Conservation (phyloP, 2,113 vertebrate species). For the Thalassarche chlororhynchos region DNA sequence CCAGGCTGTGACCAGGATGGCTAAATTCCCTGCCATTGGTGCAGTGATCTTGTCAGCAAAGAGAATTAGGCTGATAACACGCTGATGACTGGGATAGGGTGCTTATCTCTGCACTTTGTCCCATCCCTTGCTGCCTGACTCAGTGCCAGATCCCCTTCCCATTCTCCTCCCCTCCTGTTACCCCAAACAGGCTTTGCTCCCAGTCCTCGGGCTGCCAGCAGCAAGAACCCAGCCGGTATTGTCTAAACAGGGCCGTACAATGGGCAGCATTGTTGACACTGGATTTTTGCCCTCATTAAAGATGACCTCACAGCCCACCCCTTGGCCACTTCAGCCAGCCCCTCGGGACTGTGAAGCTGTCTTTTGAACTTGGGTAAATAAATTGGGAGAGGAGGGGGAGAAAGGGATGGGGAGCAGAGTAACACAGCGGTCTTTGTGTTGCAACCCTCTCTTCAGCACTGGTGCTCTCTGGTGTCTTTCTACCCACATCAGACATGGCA, state of each 20-base stretch:
- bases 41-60: background rate
- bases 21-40: background rate
- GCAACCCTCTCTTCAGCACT: slow-evolving; percentile 26
- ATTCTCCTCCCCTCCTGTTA: background rate
- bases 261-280: slow-evolving; percentile 62
- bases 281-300: slow-evolving; percentile 59
- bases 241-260: slow-evolving; percentile 62
- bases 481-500: slow-evolving; percentile 29
- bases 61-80: background rate
- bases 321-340: slow-evolving; percentile 61
- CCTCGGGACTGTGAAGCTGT: slow-evolving; percentile 57
- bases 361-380: slow-evolving; percentile 65
- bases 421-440: slow-evolving; percentile 58
- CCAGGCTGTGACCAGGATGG: background rate
- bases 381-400: slow-evolving; percentile 46
- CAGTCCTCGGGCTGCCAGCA: background rate
- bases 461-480: slow-evolving; percentile 47
- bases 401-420: slow-evolving; percentile 28
- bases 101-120: slow-evolving; percentile 31
- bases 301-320: slow-evolving; percentile 69
- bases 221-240: slow-evolving; percentile 40
- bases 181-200: slow-evolving; percentile 13
- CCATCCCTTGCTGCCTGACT: background rate
- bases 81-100: background rate
- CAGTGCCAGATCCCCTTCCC: background rate